Conservation (phyloP, 2,888 invertebrate genomes). For the Calliscelio sp. region DNA sequence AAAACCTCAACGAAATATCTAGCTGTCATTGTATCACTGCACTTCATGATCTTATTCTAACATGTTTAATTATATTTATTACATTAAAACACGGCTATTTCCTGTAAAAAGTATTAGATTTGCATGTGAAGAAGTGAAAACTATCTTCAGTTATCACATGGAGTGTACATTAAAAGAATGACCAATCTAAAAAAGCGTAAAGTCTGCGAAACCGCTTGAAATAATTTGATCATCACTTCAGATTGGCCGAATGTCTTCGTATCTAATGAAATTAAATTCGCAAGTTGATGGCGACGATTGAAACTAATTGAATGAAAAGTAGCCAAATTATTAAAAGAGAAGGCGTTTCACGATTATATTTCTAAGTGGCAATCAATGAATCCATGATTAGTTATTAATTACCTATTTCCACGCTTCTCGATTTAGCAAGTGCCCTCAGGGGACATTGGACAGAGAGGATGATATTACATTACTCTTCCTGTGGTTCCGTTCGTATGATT, state of each 20-base stretch:
- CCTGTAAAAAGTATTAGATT: too few relatives aligned
- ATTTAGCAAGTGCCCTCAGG: conserved; percentile 66
- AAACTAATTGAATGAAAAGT: conserved; percentile 34
- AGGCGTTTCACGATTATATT: conserved; percentile 34
- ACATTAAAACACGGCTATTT: too few relatives aligned
- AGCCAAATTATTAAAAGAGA: conserved; percentile 39
- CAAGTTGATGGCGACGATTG: conserved; percentile 23
- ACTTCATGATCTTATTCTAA: too few relatives aligned
- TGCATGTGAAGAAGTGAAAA: too few relatives aligned
- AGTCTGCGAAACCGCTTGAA: not conserved
- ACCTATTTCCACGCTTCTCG: conserved; percentile 69
- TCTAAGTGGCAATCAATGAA: conserved; percentile 69
- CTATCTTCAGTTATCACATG: too few relatives aligned
- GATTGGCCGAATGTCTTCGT: not conserved
- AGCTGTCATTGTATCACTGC: too few relatives aligned
- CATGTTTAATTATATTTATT: too few relatives aligned
- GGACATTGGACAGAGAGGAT: conserved; percentile 65
- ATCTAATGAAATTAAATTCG: not conserved
- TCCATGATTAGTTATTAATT: conserved; percentile 72
- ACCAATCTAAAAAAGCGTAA: too few relatives aligned
- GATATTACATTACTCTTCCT: conserved; percentile 71
- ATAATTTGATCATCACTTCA: not conserved
- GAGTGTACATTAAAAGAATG: too few relatives aligned
- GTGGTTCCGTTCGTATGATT: conserved; percentile 68
- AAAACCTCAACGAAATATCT: too few relatives aligned